Evolutionary conservation across 2,888 invertebrate species (phyloP).

Genomic region (Catonia carolina): DNA sequence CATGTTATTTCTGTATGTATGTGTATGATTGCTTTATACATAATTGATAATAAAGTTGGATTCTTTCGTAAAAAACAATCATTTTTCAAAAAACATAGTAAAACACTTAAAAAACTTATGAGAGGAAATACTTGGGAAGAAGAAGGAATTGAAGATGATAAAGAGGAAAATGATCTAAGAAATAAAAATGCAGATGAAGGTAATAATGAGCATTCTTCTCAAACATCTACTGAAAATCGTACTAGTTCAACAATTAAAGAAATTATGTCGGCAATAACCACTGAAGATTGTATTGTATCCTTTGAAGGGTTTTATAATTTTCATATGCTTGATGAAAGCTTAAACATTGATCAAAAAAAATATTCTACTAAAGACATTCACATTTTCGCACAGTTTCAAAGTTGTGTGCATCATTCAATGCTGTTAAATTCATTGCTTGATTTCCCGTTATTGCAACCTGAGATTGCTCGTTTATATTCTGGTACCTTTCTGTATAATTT

Average conservation of each 20-base stretch:
- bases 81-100: slow-evolving; percentile 46
- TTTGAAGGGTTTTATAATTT: slow-evolving; percentile 52
- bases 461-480: slow-evolving; percentile 59
- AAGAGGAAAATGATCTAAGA: slow-evolving; percentile 24
- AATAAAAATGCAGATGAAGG: slow-evolving; percentile 28
- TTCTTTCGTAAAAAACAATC: slow-evolving; percentile 46
- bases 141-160: not conserved
- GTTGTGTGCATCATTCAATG: slow-evolving; percentile 52
- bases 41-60: slow-evolving; percentile 53
- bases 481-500: slow-evolving; percentile 73
- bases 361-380: slow-evolving; percentile 55
- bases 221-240: not conserved
- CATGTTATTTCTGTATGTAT: slow-evolving; percentile 54
- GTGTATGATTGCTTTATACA: slow-evolving; percentile 51
- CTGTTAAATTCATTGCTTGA: slow-evolving; percentile 59
- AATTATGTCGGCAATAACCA: slow-evolving; percentile 17
- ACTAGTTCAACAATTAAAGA: not conserved
- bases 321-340: slow-evolving; percentile 52
- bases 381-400: slow-evolving; percentile 59
- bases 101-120: slow-evolving; percentile 39
- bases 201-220: not conserved
- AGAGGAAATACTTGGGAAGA: slow-evolving; percentile 35
- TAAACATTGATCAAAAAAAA: slow-evolving; percentile 48
- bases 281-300: slow-evolving; percentile 53
- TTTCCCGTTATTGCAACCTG: slow-evolving; percentile 50